phyloP scores from a whole-genome alignment of 2,797 vertebrate species.

The Lagodon rhomboides region DNA sequence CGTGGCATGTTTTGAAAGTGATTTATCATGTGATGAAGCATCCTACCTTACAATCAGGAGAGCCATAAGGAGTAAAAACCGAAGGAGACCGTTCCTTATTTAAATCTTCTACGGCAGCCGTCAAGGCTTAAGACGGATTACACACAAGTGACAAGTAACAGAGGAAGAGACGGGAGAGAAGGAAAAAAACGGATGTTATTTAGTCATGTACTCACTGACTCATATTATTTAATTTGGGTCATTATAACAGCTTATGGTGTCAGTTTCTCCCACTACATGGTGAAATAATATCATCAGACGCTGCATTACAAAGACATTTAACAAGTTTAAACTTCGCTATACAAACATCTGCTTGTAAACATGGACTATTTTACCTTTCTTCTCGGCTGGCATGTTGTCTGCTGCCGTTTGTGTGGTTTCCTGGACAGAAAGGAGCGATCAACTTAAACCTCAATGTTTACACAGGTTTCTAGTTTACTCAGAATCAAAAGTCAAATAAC shows the following conservation, averaged over 20 bases:
- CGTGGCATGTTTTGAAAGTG: neutral
- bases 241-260: constrained; percentile 11
- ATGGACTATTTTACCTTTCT: constrained; percentile 46
- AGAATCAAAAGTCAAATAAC: neutral
- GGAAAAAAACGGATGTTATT: neutral
- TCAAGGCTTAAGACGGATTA: constrained; percentile 52
- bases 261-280: neutral
- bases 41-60: constrained; percentile 35
- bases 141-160: constrained; percentile 2
- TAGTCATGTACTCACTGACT: constrained; percentile 17
- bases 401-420: constrained; percentile 34
- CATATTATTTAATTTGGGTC: constrained; percentile 24
- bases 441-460: neutral
- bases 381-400: constrained; percentile 21
- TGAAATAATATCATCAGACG: neutral
- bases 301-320: too few relatives aligned
- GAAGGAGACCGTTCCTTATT: neutral
- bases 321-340: neutral
- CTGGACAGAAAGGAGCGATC: constrained; percentile 42
- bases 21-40: neutral
- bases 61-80: neutral
- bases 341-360: neutral
- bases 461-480: neutral
- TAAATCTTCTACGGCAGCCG: constrained; percentile 26
- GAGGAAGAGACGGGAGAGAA: constrained; percentile 10